Evolutionary conservation across 2,888 invertebrate species (phyloP).

Genomic region (Malthinus flaveolus): DNA sequence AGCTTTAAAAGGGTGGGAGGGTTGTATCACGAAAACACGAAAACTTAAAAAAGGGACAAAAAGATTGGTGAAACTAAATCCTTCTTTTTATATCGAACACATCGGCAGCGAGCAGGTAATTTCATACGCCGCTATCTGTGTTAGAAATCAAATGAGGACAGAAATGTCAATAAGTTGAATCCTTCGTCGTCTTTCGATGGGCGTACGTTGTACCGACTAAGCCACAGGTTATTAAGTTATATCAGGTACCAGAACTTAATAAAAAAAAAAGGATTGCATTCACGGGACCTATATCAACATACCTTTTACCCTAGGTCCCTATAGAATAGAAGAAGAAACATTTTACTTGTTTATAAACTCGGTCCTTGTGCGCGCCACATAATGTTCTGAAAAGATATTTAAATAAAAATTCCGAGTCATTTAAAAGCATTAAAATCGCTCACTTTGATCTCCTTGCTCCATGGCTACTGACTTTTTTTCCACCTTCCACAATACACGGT

Average conservation of each 20-base stretch:
- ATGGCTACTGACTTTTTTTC: conserved; percentile 12
- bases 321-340: too few relatives aligned
- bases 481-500: conserved; percentile 16
- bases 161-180: conserved; percentile 55
- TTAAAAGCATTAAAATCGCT: too few relatives aligned
- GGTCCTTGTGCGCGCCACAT: too few relatives aligned
- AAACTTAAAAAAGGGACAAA: conserved; percentile 30
- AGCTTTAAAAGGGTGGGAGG: neutral
- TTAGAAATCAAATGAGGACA: conserved; percentile 52
- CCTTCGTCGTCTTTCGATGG: conserved; percentile 19
- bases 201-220: conserved; percentile 19
- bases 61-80: conserved; percentile 54
- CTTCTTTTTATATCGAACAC: conserved; percentile 37
- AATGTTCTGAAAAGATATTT: too few relatives aligned
- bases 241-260: conserved; percentile 22
- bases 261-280: conserved; percentile 20
- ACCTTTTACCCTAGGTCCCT: neutral
- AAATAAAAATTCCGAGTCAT: too few relatives aligned
- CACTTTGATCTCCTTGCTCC: neutral
- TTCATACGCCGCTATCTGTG: conserved; percentile 54
- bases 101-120: conserved; percentile 46
- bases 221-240: conserved; percentile 31
- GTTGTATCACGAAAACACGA: too few relatives aligned
- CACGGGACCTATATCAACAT: conserved; percentile 25
- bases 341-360: too few relatives aligned